Conservation (phyloP, 2,797 vertebrate species). For the Pipistrellus pygmaeus region DNA sequence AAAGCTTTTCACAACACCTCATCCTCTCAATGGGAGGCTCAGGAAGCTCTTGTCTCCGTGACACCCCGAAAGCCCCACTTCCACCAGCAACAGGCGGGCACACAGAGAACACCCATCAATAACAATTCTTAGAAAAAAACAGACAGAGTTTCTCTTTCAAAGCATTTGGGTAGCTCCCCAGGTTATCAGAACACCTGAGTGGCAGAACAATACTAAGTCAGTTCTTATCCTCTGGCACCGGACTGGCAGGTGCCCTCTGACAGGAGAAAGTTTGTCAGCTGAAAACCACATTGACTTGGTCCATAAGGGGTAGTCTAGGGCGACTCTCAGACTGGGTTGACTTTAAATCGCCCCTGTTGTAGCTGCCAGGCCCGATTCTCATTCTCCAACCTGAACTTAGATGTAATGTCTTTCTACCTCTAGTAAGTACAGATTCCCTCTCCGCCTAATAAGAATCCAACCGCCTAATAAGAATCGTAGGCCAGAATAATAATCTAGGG, state of each 20-base stretch:
- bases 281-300: not conserved
- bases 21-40: not conserved
- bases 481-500: not conserved
- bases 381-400: not conserved
- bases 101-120: not conserved
- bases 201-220: not conserved
- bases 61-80: not conserved
- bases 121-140: not conserved
- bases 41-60: not conserved
- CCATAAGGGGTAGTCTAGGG: not conserved
- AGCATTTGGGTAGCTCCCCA: not conserved
- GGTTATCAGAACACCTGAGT: not conserved
- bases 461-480: too few relatives aligned
- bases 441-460: not conserved
- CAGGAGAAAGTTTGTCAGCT: not conserved
- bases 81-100: not conserved
- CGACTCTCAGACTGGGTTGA: not conserved
- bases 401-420: not conserved
- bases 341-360: not conserved
- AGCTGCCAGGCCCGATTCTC: not conserved
- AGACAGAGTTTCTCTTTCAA: not conserved
- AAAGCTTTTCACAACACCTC: not conserved
- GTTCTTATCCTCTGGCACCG: not conserved
- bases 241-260: not conserved
- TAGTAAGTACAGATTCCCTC: not conserved